Evolutionary conservation across 2,113 vertebrate genomes (phyloP), one percentile per base, ranked within the genome.

Genomic region (Acrocephalus arundinaceus): DNA sequence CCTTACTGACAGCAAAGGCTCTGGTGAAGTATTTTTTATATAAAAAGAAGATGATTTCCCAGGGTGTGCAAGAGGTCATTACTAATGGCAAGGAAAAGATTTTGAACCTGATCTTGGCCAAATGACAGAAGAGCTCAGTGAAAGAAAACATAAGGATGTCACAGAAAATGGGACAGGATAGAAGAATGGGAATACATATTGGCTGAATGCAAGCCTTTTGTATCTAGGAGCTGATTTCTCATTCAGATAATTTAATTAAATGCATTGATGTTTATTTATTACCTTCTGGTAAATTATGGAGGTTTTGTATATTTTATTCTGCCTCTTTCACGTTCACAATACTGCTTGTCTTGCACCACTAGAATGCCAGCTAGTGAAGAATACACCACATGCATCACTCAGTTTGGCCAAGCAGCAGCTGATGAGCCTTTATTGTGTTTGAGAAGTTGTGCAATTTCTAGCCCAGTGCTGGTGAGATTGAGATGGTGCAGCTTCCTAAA

Each of bases 1-100:
- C 72, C 77, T 79, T 48, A 87, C 39, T 94, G 91, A 93, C 90
- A 93, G 73, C 41, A 90, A 85, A 89, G 35, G 41, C 45, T 91
- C 71, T 68, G 41, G 74, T 83, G 67, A 84, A 90, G 8, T 35
- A 33, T 49, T 88, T 85, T 85, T 49, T 57, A 23, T 57, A 52
- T 52, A n/a, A 48, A 85, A 81, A 72, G 68, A 67, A 41, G 67
- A 43, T 45, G 43, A 81, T 93, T 94, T 95, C 66, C 66, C 67
- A 75, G 45, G 33, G 22, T 77, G 22, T 62, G 35, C 43, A 48
- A 76, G 37, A 14, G 39, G 82, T 95, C 65, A 48, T 84, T 70
- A 73, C 31, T 85, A 85, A 87, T 58, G 52, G 55, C 2, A 6
- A 90, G 55, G 62, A 77, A 84, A 90, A 74, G 39, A 76, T 86